phyloP scores from a whole-genome alignment of 2,113 vertebrate genomes.

The Agelaius tricolor region DNA sequence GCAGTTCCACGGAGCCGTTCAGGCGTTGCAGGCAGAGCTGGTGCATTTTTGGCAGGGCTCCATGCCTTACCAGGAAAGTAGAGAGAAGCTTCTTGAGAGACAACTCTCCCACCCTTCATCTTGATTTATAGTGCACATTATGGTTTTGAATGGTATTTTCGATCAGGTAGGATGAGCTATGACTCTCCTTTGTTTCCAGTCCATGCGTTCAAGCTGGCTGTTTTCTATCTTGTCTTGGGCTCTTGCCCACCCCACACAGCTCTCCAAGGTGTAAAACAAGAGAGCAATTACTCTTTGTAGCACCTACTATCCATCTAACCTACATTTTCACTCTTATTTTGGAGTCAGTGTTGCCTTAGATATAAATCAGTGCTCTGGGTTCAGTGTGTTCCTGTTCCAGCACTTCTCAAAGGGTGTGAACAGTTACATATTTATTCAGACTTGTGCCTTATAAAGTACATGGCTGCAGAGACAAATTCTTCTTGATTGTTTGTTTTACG shows the following conservation, averaged over 20 bases:
- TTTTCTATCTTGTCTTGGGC: not conserved
- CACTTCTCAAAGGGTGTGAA: conserved; percentile 24
- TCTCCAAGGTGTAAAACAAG: not conserved
- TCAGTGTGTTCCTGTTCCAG: conserved; percentile 30
- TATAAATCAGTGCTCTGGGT: conserved; percentile 32
- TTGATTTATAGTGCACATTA: not conserved
- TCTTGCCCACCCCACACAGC: not conserved
- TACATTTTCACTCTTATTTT: not conserved
- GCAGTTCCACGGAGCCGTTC: fast-evolving
- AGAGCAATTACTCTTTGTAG: not conserved
- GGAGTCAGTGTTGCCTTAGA: not conserved
- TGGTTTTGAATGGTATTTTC: not conserved
- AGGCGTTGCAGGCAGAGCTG: fast-evolving
- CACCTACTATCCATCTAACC: not conserved
- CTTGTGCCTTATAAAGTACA: conserved; percentile 22
- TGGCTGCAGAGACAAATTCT: not conserved
- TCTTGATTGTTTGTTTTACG: not conserved
- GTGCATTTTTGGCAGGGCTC: not conserved
- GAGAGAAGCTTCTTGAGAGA: not conserved
- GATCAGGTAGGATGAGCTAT: not conserved
- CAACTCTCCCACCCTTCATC: not conserved
- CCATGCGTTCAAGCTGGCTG: not conserved
- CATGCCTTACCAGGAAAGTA: not conserved
- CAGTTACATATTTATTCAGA: conserved; percentile 47
- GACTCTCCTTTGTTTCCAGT: not conserved